These are phyloP conservation scores for Didymodactylos carnosus DNA, from an alignment of 2,888 invertebrate species.

Conservation along the genomic window DNA sequence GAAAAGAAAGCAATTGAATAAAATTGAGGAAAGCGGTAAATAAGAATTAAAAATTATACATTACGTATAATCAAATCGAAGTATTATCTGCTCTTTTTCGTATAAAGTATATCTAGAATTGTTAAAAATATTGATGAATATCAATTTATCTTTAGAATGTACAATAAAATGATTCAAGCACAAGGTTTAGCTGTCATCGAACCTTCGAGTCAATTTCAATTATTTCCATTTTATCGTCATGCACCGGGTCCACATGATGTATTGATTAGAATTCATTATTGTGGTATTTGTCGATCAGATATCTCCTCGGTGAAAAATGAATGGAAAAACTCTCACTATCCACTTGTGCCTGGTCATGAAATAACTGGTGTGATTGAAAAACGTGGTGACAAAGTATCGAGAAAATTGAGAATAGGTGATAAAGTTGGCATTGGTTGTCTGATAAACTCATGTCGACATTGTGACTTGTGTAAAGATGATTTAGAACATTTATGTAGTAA, in stretches of 20 bases:
- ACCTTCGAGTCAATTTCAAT: no score
- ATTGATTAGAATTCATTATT: conserved; percentile 2
- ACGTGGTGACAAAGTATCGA: neutral
- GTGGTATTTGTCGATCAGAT: conserved; percentile 14
- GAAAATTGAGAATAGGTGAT: neutral
- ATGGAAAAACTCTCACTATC: neutral
- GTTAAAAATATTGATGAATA: no score
- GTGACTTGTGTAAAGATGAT: neutral
- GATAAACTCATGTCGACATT: neutral
- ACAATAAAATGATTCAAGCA: no score
- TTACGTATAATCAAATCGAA: no score
- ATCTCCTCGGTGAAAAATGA: conserved; percentile 3
- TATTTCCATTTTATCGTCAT: neutral
- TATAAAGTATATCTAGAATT: no score
- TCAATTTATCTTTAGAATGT: no score
- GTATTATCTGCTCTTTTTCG: no score
- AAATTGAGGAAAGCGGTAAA: no score
- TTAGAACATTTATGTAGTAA: no score
- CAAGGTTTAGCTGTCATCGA: no score
- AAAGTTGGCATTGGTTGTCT: conserved; percentile 6
- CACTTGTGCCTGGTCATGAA: conserved; percentile 13
- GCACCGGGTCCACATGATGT: neutral
- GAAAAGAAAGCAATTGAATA: no score
- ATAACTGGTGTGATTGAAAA: conserved; percentile 6
- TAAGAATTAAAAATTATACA: no score